Percentiles rank a stretch among this genome's conserved stretches.
phyloP scores from a whole-genome alignment of 2,797 vertebrate species.

The Emys orbicularis region DNA sequence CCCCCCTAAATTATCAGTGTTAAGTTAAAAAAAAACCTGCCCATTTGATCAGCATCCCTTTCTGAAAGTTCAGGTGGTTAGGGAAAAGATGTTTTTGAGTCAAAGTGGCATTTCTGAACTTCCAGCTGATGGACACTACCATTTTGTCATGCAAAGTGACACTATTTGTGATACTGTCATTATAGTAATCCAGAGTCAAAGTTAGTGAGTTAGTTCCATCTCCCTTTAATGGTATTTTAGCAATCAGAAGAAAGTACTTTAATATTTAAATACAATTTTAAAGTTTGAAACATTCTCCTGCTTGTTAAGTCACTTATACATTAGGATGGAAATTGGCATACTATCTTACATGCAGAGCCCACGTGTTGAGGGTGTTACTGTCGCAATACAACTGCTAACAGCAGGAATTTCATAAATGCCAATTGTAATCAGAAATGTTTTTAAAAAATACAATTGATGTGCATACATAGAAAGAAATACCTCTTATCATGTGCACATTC shows the following conservation, averaged over 20 bases:
- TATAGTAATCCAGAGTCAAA: background rate
- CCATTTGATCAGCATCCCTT: background rate
- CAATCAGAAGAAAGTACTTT: background rate
- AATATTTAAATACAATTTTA: background rate
- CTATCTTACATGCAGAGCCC: slow-evolving; percentile 52
- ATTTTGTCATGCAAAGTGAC: background rate
- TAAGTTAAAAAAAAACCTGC: background rate
- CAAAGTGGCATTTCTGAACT: background rate
- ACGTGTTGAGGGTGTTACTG: slow-evolving; percentile 60
- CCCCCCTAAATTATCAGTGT: too few relatives aligned
- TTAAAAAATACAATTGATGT: slow-evolving; percentile 31
- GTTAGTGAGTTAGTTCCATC: background rate
- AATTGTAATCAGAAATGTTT: slow-evolving; percentile 66
- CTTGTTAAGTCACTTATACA: slow-evolving; percentile 37
- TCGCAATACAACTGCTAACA: slow-evolving; percentile 73
- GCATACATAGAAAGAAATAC: slow-evolving; percentile 23
- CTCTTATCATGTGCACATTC: slow-evolving; percentile 39
- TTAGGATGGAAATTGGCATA: slow-evolving; percentile 30
- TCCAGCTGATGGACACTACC: background rate
- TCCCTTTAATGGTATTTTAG: background rate
- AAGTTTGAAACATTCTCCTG: slow-evolving; percentile 36
- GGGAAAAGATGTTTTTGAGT: background rate
- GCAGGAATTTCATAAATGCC: slow-evolving; percentile 70
- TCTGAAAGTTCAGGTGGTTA: background rate
- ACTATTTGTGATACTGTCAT: background rate